A percentile compares a stretch with the other conserved stretches of the same genome.
Evolutionary conservation across 2,113 vertebrate genomes (phyloP).

Genomic region (Sphyrna mokarran): DNA sequence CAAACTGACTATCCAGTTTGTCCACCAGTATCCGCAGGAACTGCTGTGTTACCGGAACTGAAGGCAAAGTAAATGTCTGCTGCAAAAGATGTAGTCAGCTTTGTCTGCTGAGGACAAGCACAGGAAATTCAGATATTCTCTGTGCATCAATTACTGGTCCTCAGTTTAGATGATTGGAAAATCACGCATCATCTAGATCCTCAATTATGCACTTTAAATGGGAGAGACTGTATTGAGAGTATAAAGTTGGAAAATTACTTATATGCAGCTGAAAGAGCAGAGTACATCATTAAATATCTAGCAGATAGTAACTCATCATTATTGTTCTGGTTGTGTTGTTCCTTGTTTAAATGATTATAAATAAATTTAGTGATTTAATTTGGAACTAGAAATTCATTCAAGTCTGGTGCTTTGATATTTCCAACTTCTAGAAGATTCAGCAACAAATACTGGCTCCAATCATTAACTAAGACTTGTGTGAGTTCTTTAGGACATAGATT

Average conservation of each 20-base stretch:
- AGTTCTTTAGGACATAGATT: not conserved
- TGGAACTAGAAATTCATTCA: not conserved
- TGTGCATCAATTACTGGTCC: not conserved
- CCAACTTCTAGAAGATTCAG: not conserved
- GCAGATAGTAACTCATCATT: not conserved
- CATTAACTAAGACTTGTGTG: not conserved
- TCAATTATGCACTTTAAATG: not conserved
- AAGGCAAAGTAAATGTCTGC: not conserved
- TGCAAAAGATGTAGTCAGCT: not conserved
- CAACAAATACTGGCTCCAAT: not conserved
- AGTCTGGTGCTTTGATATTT: not conserved
- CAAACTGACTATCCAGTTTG: too few relatives aligned
- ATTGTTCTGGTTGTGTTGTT: not conserved
- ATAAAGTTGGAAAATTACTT: conserved; percentile 15
- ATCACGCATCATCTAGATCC: not conserved
- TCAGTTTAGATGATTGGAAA: not conserved
- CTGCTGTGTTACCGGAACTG: not conserved
- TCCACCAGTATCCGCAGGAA: not conserved
- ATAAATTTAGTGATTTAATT: not conserved
- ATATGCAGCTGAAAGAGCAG: not conserved
- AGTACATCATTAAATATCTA: not conserved
- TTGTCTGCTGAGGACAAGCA: not conserved
- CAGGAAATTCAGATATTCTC: not conserved
- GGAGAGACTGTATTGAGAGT: not conserved
- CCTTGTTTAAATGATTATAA: not conserved